Base-by-base conservation (phyloP, 2,113 vertebrate species). In the Xenus cinereus region DNA sequence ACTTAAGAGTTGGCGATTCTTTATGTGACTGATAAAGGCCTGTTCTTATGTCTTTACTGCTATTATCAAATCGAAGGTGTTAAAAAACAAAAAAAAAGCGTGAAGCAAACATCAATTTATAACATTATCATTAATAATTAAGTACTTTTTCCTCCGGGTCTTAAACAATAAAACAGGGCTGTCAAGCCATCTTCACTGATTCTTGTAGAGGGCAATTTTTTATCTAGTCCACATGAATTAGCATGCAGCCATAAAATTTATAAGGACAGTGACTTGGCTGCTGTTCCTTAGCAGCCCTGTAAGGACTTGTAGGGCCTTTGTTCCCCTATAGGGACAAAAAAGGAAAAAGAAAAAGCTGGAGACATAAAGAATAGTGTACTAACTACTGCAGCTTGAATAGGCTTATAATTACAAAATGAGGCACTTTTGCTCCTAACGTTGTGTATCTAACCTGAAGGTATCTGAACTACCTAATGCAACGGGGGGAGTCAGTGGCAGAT, bases 21-120 rank as follows among this genome's bases (percentile, higher is more conserved):
- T 97, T 95, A 97, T 95, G 94, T 92, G 50, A 80, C 80, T 66
- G 96, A 97, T 95, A 96, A 96, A 87, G 73, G 43, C 37, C 45
- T 32, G 26, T 62, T 82, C 71, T 72, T 84, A 73, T 3, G 43
- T 30, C 67, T 77, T 85, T 86, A 80, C 20, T 84, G 56, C 51
- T 80, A 53, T 46, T 89, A 97, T 87, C 77, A 90, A 89, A 89
- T 14, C 17, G 32, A 83, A 95, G 78, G 85, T 92, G 79, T 82
- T 73, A 82, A 81, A 94, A 39, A n/a, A n/a, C n/a, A n/a, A 17
- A 68, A 37, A 17, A 53, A 85, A 93, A 68, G 64, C 33, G 30
- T n/a, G 48, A 91, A 50, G 64, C 41, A 90, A 92, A 87, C 32
- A 81, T 19, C 18, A 76, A 30, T 66, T 82, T 81, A 62, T 51